Evolutionary conservation across 2,888 invertebrate species (phyloP).

Genomic region (Philonicus albiceps): DNA sequence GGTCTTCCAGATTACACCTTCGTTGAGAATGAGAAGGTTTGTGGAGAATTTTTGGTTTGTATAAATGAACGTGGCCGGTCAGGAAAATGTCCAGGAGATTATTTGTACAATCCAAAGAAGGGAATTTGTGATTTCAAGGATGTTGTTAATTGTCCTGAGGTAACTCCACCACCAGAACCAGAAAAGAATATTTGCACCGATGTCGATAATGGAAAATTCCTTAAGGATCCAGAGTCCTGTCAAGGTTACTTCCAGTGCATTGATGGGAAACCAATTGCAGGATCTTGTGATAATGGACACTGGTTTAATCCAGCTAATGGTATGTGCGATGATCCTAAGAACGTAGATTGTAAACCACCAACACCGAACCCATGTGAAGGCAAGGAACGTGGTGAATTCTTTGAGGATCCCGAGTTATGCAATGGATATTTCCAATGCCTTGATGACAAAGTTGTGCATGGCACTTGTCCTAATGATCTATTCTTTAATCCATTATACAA

Average conservation of each 20-base stretch:
- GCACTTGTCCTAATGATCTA: conserved; percentile 41
- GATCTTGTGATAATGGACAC: conserved; percentile 26
- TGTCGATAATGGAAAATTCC: not conserved
- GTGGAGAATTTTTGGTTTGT: conserved; percentile 41
- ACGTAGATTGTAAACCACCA: conserved; percentile 6
- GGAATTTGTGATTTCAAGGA: conserved; percentile 20
- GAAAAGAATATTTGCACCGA: conserved; percentile 14
- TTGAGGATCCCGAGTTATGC: not conserved
- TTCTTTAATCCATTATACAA: conserved; percentile 40
- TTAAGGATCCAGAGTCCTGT: not conserved
- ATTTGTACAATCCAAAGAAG: conserved; percentile 26
- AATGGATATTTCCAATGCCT: conserved; percentile 34
- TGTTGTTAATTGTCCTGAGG: not conserved
- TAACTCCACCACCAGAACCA: not conserved
- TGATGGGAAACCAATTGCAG: not conserved
- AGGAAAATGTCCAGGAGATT: conserved; percentile 39
- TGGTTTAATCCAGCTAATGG: conserved; percentile 36
- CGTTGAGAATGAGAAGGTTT: conserved; percentile 14
- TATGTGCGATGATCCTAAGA: conserved; percentile 39
- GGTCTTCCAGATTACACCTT: conserved; percentile 31
- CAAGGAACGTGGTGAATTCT: conserved; percentile 1
- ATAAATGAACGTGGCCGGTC: conserved; percentile 31
- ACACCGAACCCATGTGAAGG: not conserved
- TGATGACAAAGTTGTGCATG: conserved; percentile 1
- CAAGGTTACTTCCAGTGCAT: conserved; percentile 37